A percentile compares a stretch with the other conserved stretches of the same genome.
phyloP scores from a whole-genome alignment of 2,797 vertebrate species.

The Poeciliopsis paucimaculata region DNA sequence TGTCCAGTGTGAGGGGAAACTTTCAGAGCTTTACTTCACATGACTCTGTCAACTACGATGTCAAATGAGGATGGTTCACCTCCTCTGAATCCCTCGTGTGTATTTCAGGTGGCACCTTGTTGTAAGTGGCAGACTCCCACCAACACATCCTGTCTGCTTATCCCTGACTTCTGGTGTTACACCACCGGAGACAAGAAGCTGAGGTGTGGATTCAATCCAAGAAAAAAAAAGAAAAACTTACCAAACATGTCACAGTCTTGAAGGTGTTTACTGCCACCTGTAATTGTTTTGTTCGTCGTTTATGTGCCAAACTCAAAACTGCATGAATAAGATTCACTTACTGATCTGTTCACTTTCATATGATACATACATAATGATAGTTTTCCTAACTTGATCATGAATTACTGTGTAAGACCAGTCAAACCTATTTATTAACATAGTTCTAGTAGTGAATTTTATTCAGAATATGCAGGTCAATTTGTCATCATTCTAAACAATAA shows the following conservation, averaged over 20 bases:
- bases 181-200: constrained; percentile 2
- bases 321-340: not conserved
- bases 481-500: not conserved
- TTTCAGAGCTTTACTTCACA: not conserved
- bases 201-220: not conserved
- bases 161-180: constrained; percentile 6
- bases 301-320: not conserved
- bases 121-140: constrained; percentile 13
- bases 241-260: not conserved
- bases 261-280: constrained; percentile 15
- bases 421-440: not conserved
- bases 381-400: not conserved
- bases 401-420: not conserved
- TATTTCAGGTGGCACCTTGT: not conserved
- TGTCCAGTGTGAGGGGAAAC: not conserved
- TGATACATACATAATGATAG: not conserved
- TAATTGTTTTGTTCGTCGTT: not conserved
- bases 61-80: not conserved
- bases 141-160: not conserved
- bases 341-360: not conserved
- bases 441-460: too few species aligned
- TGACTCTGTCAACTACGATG: not conserved
- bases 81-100: not conserved
- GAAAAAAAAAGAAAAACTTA: not conserved
- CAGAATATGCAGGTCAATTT: too few species aligned